Evolutionary conservation across 2,797 vertebrate genomes (phyloP), one percentile per base, ranked within the genome.

Genomic region (Sebastolobus alascanus): DNA sequence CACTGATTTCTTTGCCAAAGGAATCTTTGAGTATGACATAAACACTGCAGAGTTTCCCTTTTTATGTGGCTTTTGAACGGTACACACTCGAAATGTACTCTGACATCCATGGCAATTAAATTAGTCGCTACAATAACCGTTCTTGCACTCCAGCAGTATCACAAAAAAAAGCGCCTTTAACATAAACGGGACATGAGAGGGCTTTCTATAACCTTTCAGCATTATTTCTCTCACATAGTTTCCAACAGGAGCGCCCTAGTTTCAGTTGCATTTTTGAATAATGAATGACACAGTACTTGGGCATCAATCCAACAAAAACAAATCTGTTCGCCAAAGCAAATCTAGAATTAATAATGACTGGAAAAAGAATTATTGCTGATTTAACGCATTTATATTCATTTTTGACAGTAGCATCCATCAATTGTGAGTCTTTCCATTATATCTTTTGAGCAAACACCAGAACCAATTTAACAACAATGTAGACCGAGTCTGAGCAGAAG

Each of bases 1-100:
- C 66, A 66, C 85, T 79, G 82, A 88, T 92, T 92, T 93, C 61
- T 80, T 84, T 85, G 91, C 93, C 91, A 91, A 89, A 85, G 83
- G 80, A 80, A 88, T 91, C 72, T 90, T 87, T 87, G 69, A 77
- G 69, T 87, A 77, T 87, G 79, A 85, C 82, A 86, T 81, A 86
- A 90, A 93, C 85, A 76, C 35, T 77, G 76, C 85, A 72, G 54
- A 69, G 43, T 74, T 50, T 72, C 27, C 31, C 29, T 37, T 76
- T 56, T 83, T 78, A 16, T n/a, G 16, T 33, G 60, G 27, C 29
- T 71, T 90, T 88, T 80, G 81, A 91, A 90, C 1, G 35, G 61
- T 64, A 76, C 69, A 73, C 69, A 76, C 56, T 89, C 33, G 9
- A 91, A 92, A 90, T 86, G 83, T 73, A 79, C 73, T 71, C 76